A percentile compares a stretch with the other conserved stretches of the same genome.
These are phyloP conservation scores for Dicycla oo DNA, from an alignment of 2,888 invertebrate species.

Conservation along the genomic window DNA sequence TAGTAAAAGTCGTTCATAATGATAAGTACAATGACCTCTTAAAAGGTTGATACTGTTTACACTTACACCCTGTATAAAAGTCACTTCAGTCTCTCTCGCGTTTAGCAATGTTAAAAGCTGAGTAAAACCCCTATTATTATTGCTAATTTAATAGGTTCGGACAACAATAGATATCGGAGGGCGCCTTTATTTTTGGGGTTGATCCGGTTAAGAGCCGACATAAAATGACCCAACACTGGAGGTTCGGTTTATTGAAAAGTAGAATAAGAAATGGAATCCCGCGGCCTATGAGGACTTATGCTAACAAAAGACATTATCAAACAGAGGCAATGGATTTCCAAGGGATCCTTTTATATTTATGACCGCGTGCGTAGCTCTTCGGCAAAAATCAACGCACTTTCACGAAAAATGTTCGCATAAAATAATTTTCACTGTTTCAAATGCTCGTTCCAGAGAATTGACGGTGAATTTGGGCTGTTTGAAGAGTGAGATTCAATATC, in stretches of 20 bases:
- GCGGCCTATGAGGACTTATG: conserved; percentile 72
- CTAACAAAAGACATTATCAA: conserved; percentile 77
- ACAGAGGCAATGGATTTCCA: conserved; percentile 70
- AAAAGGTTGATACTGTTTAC: too few species aligned
- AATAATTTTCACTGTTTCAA: conserved; percentile 56
- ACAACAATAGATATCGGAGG: conserved; percentile 54
- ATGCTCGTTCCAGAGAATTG: conserved; percentile 48
- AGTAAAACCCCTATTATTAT: conserved; percentile 45
- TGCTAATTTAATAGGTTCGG: conserved; percentile 54
- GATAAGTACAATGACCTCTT: too few species aligned
- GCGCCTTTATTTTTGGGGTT: conserved; percentile 59
- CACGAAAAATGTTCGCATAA: conserved; percentile 38
- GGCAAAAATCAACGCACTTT: conserved; percentile 55
- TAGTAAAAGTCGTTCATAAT: too few species aligned
- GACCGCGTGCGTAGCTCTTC: conserved; percentile 55
- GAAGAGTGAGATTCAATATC: conserved; percentile 57
- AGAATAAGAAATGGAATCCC: conserved; percentile 74
- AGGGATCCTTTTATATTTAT: conserved; percentile 66
- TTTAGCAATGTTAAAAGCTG: conserved; percentile 9
- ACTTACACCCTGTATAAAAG: too few species aligned
- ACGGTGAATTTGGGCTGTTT: conserved; percentile 39
- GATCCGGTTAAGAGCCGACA: conserved; percentile 61
- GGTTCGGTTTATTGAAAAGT: conserved; percentile 71
- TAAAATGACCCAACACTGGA: conserved; percentile 59
- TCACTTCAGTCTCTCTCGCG: background rate